Conservation (phyloP, 2,888 invertebrate genomes). For the Agonopterix arenella region DNA sequence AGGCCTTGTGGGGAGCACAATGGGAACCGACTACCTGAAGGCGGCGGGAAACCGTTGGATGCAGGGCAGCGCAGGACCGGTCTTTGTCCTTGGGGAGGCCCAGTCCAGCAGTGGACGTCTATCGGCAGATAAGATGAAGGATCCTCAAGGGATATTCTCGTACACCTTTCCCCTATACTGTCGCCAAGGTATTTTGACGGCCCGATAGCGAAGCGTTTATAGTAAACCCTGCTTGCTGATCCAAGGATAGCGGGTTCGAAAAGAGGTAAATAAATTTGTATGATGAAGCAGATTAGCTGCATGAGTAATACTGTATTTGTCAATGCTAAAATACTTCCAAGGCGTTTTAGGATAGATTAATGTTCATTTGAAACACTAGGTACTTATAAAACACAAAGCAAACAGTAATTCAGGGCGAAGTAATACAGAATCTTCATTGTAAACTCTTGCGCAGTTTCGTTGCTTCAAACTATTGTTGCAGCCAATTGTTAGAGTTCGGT, state of each 20-base stretch:
- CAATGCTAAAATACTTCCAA: too few species aligned
- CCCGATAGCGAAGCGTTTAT: too few species aligned
- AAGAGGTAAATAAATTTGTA: too few species aligned
- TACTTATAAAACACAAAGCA: not conserved
- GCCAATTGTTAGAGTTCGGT: not conserved
- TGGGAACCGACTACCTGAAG: not conserved
- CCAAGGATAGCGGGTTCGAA: too few species aligned
- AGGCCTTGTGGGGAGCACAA: too few species aligned
- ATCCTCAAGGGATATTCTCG: too few species aligned
- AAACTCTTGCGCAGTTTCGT: not conserved
- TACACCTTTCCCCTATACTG: too few species aligned
- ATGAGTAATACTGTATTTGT: too few species aligned
- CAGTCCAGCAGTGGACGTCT: constrained; percentile 2
- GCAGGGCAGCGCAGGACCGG: not conserved
- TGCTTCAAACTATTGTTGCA: not conserved
- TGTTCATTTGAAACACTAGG: too few species aligned
- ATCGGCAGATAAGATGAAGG: not conserved
- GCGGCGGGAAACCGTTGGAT: not conserved
- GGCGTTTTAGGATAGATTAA: too few species aligned
- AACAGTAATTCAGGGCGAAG: constrained; percentile 1
- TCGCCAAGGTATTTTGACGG: too few species aligned
- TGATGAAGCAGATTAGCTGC: not conserved
- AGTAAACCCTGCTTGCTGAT: too few species aligned
- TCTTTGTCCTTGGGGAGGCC: not conserved
- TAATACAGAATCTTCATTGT: constrained; percentile 1